phyloP scores from a whole-genome alignment of 2,888 invertebrate species.

The Hypomecis atomaria region DNA sequence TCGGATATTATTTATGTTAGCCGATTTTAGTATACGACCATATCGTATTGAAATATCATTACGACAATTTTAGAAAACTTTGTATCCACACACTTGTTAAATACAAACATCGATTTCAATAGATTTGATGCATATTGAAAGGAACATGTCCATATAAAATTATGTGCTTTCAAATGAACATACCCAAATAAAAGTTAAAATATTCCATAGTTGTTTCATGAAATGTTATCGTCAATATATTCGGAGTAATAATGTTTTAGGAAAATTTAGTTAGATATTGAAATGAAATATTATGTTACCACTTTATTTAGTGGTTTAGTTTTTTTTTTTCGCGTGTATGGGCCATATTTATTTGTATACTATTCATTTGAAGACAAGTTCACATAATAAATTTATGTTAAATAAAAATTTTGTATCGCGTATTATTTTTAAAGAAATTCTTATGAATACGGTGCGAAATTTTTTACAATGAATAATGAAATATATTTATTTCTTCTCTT shows the following conservation, averaged over 20 bases:
- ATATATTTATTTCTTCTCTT: conserved; percentile 49
- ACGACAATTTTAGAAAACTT: conserved; percentile 2
- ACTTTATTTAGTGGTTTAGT: conserved; percentile 32
- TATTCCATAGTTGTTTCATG: conserved; percentile 1
- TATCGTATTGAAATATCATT: conserved; percentile 6
- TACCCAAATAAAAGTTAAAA: background rate
- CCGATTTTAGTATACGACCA: conserved; percentile 21
- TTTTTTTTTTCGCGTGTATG: conserved; percentile 21
- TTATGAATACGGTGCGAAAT: conserved; percentile 68
- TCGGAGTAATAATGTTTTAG: conserved; percentile 24
- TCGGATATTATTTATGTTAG: conserved; percentile 15
- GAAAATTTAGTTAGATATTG: conserved; percentile 34
- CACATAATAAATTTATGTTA: background rate
- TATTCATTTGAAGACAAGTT: conserved; percentile 20
- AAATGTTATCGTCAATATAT: background rate
- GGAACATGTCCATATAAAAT: background rate
- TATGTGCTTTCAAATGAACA: background rate
- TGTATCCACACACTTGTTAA: background rate
- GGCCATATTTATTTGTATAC: conserved; percentile 29
- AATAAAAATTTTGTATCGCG: conserved; percentile 13
- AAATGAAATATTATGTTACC: conserved; percentile 30
- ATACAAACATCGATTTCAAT: background rate
- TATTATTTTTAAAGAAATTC: conserved; percentile 42
- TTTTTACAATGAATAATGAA: conserved; percentile 27
- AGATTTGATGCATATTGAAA: background rate